Evolutionary conservation across 2,113 vertebrate species (phyloP).

Genomic region (Pluvianellus socialis): DNA sequence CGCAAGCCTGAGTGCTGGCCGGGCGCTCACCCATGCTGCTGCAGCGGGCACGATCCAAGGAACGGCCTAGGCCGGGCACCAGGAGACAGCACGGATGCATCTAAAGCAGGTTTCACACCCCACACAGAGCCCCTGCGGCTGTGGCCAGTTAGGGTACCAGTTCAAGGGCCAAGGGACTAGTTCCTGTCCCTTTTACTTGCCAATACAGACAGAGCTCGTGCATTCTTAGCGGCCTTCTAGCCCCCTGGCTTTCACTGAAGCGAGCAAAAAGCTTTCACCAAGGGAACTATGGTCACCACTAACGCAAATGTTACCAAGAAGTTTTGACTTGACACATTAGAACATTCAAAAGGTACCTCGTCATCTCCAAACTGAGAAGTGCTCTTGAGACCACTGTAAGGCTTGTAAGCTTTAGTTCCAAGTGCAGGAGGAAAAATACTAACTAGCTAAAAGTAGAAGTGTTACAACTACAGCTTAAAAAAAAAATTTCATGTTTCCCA

Average conservation of each 20-base stretch:
- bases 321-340: not conserved
- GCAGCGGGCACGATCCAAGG: accelerated
- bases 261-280: not conserved
- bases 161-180: not conserved
- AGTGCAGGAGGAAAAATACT: not conserved
- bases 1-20: not conserved
- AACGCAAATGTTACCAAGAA: not conserved
- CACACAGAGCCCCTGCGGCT: accelerated
- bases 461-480: not conserved
- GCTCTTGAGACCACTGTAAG: accelerated
- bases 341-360: not conserved
- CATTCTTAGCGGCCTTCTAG: not conserved
- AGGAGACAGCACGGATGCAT: not conserved
- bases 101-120: not conserved
- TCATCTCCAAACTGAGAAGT: not conserved
- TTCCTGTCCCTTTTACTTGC: not conserved
- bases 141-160: not conserved
- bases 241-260: not conserved
- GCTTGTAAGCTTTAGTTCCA: not conserved
- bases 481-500: not conserved
- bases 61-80: not conserved
- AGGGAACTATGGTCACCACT: not conserved
- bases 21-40: not conserved
- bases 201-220: not conserved
- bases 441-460: not conserved